A percentile compares a stretch with the other conserved stretches of the same genome.
Evolutionary conservation across 2,888 invertebrate genomes (phyloP).

Genomic region (Allacma fusca): DNA sequence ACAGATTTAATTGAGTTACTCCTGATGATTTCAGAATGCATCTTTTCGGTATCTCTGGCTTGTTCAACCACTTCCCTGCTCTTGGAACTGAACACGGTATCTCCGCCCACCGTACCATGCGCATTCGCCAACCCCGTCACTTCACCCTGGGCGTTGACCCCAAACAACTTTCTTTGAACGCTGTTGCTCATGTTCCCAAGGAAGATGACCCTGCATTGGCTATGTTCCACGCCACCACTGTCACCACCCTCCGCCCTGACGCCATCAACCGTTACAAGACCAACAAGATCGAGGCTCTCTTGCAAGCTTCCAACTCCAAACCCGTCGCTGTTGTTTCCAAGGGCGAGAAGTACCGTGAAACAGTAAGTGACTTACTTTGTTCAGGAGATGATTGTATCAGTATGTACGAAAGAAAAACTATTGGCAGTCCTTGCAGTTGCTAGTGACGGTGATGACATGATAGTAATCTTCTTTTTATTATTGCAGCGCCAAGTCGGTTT

Average conservation of each 20-base stretch:
- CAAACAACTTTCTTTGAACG: constrained; percentile 55
- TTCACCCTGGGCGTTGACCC: constrained; percentile 56
- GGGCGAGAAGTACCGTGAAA: constrained; percentile 57
- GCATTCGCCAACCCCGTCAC: constrained; percentile 57
- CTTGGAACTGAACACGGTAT: constrained; percentile 57
- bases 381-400: no score
- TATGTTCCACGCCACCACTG: constrained; percentile 57
- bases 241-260: constrained; percentile 52
- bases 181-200: constrained; percentile 54
- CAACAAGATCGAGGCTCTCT: constrained; percentile 48
- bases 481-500: constrained; percentile 57
- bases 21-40: neutral
- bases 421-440: no score
- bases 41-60: constrained; percentile 51
- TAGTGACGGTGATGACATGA: no score
- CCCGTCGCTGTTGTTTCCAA: constrained; percentile 53
- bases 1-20: no score
- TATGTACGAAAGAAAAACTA: no score
- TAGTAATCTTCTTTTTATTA: neutral
- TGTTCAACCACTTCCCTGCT: constrained; percentile 59
- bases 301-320: constrained; percentile 56
- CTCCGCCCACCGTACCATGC: constrained; percentile 53
- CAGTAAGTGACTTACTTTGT: constrained; percentile 32
- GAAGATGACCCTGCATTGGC: constrained; percentile 56
- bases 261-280: constrained; percentile 52